Percentiles rank a stretch among this genome's conserved stretches.
Evolutionary conservation across 2,888 invertebrate species (phyloP).

Genomic region (Pollenia angustigena): DNA sequence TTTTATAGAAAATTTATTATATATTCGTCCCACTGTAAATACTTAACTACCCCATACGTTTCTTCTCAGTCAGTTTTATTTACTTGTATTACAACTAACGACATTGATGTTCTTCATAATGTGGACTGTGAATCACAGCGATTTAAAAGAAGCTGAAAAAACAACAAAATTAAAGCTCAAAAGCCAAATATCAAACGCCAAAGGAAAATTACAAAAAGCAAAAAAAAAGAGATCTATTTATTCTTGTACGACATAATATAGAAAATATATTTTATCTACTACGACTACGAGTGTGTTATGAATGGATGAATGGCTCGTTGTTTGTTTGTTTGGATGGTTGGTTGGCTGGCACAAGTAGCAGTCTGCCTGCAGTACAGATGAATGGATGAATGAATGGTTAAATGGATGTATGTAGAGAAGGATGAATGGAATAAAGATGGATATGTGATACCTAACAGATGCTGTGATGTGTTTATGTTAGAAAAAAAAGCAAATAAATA

Average conservation of each 20-base stretch:
- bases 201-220: slow-evolving; percentile 16
- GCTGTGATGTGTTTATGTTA: slow-evolving; percentile 62
- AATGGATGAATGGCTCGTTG: slow-evolving; percentile 13
- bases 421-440: slow-evolving; percentile 27
- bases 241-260: slow-evolving; percentile 20
- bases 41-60: not conserved
- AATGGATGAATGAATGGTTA: not conserved
- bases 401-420: slow-evolving; percentile 13
- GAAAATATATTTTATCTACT: slow-evolving; percentile 12
- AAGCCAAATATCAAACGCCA: slow-evolving; percentile 65
- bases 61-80: slow-evolving; percentile 7
- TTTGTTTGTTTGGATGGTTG: not conserved
- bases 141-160: slow-evolving; percentile 38
- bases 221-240: slow-evolving; percentile 2
- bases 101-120: slow-evolving; percentile 51
- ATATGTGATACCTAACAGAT: slow-evolving; percentile 70
- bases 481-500: slow-evolving; percentile 24
- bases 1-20: too few species aligned
- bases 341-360: not conserved
- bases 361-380: not conserved
- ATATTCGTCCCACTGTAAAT: slow-evolving; percentile 12
- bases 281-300: slow-evolving; percentile 43
- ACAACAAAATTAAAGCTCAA: slow-evolving; percentile 51
- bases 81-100: slow-evolving; percentile 18
- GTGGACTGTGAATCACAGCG: slow-evolving; percentile 59